Percentiles rank a stretch among this genome's conserved stretches.
These are phyloP conservation scores for Eubasilissa regina DNA, from an alignment of 1,140 invertebrate species.

Conservation along the genomic window DNA sequence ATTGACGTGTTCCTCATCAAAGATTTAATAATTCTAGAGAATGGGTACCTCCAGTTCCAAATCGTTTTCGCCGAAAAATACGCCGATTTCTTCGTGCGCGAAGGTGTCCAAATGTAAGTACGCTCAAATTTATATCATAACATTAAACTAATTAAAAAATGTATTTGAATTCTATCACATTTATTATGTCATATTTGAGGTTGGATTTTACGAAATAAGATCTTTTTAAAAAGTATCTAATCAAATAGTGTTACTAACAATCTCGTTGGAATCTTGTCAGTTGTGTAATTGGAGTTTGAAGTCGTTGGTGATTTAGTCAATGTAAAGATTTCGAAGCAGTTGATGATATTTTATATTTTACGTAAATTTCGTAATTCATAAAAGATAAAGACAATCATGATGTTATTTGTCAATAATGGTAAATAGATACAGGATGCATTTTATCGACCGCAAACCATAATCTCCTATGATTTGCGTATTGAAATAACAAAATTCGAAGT, in stretches of 20 bases:
- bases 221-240: slow-evolving; percentile 14
- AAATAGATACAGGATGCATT: neutral
- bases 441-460: slow-evolving; percentile 18
- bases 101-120: slow-evolving; percentile 51
- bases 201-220: neutral
- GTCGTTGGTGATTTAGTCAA: neutral
- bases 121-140: neutral
- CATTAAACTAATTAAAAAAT: neutral
- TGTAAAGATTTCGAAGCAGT: neutral
- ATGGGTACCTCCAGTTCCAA: slow-evolving; percentile 70
- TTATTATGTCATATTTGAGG: slow-evolving; percentile 28
- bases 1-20: slow-evolving; percentile 39
- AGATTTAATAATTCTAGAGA: slow-evolving; percentile 53
- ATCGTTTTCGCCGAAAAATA: slow-evolving; percentile 72
- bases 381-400: too few species aligned
- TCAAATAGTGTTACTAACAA: neutral
- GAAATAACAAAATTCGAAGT: slow-evolving; percentile 11
- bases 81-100: slow-evolving; percentile 17
- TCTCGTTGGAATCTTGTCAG: neutral
- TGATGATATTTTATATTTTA: neutral
- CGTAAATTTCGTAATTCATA: too few species aligned
- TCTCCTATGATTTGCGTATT: neutral
- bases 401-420: neutral
- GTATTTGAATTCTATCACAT: neutral
- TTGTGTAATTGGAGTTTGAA: slow-evolving; percentile 8